Conservation (phyloP, 2,797 vertebrate genomes). For the Astyanax mexicanus region DNA sequence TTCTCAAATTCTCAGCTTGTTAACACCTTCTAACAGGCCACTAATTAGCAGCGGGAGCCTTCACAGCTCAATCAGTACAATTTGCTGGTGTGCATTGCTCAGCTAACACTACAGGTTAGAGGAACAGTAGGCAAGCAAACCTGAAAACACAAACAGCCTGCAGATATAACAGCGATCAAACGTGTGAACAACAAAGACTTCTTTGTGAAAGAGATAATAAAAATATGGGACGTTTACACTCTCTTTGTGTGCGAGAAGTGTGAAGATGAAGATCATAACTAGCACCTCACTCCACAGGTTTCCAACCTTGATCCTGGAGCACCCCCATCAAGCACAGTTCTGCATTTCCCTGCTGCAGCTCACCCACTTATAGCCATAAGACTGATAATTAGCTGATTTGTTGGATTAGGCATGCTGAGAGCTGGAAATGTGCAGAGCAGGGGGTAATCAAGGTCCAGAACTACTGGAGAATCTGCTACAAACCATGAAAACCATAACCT, state of each 20-base stretch:
- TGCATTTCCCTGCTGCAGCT: no score
- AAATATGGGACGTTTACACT: neutral
- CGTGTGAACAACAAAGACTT: neutral
- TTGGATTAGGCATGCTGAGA: no score
- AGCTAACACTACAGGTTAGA: neutral
- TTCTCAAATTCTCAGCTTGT: slow-evolving; percentile 52
- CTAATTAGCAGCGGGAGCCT: slow-evolving; percentile 40
- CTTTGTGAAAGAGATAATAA: neutral
- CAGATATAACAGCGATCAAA: neutral
- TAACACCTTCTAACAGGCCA: slow-evolving; percentile 47
- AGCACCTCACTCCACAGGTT: neutral
- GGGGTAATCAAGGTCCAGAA: no score
- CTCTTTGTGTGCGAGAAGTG: neutral
- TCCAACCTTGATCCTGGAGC: no score
- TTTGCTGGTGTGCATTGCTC: neutral
- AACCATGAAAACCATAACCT: no score
- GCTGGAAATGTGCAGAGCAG: no score
- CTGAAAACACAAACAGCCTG: neutral
- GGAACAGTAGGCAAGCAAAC: neutral
- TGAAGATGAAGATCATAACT: neutral
- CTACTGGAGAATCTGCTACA: no score
- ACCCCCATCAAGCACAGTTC: no score
- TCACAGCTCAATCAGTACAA: slow-evolving; percentile 4
- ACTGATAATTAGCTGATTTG: no score
- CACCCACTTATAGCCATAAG: no score